Evolutionary conservation across 2,797 vertebrate genomes (phyloP).

Genomic region (Coluber constrictor): DNA sequence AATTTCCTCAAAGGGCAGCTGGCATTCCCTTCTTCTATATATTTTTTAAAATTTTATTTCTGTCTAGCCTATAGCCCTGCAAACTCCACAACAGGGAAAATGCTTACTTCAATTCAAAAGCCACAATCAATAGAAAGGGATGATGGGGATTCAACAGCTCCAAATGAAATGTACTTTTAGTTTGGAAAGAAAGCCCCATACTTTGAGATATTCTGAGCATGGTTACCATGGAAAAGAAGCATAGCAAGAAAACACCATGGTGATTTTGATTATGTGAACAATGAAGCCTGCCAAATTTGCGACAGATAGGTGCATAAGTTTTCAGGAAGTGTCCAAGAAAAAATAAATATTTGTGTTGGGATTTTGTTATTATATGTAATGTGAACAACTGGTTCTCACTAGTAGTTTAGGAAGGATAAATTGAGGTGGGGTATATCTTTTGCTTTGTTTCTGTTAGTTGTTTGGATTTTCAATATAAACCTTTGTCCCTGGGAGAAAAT

Average conservation of each 20-base stretch:
- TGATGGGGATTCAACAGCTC: background rate
- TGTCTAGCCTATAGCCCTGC: background rate
- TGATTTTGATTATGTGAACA: background rate
- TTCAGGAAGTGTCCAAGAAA: background rate
- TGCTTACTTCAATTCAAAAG: background rate
- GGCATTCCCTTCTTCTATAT: background rate
- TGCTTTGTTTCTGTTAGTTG: background rate
- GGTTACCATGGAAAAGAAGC: background rate
- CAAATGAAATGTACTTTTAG: background rate
- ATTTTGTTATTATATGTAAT: background rate
- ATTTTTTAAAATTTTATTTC: background rate
- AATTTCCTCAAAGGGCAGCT: background rate
- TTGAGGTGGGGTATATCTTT: background rate
- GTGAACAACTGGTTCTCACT: background rate
- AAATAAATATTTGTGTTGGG: background rate
- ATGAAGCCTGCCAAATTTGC: background rate
- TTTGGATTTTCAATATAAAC: background rate
- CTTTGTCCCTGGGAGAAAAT: background rate
- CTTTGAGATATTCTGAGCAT: background rate
- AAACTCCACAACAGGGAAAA: background rate
- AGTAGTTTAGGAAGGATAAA: background rate
- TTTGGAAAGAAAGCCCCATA: background rate
- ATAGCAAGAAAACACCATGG: background rate
- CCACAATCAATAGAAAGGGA: background rate
- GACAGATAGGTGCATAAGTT: background rate